These are phyloP conservation scores for Drosophila colorata DNA, from an alignment of 2,888 invertebrate genomes.

Conservation along the genomic window DNA sequence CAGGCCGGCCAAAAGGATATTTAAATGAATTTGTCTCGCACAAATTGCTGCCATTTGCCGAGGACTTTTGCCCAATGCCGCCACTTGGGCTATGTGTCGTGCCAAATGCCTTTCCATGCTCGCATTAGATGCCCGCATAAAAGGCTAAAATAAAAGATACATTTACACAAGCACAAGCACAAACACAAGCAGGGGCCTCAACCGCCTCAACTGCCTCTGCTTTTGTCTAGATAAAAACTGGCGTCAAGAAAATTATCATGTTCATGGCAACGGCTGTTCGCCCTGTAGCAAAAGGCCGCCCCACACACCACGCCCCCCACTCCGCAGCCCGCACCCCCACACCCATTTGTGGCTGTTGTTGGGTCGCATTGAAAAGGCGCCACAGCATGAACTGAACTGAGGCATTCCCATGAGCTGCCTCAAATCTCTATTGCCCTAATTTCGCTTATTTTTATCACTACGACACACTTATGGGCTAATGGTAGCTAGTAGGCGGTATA, in stretches of 20 bases:
- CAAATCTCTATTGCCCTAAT: constrained; percentile 61
- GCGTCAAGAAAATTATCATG: constrained; percentile 81
- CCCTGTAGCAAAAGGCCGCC: constrained; percentile 23
- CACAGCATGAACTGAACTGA: constrained; percentile 50
- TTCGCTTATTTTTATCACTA: constrained; percentile 61
- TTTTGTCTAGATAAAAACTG: constrained; percentile 77
- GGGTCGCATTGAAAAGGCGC: constrained; percentile 67
- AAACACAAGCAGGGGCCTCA: constrained; percentile 11
- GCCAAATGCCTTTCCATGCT: constrained; percentile 74
- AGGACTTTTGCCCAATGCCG: constrained; percentile 70
- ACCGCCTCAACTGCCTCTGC: constrained; percentile 46
- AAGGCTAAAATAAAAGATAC: constrained; percentile 81
- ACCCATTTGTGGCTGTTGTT: constrained; percentile 67
- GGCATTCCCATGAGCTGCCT: constrained; percentile 51
- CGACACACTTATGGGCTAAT: constrained; percentile 45
- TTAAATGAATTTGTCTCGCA: constrained; percentile 82
- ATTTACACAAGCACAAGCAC: constrained; percentile 69
- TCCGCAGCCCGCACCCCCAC: constrained; percentile 3
- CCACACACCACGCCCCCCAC: neutral
- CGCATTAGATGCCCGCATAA: constrained; percentile 75
- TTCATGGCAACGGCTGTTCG: constrained; percentile 67
- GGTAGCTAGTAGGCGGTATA: constrained; percentile 15
- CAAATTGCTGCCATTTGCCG: constrained; percentile 80
- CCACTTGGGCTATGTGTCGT: constrained; percentile 77
- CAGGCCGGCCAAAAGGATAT: constrained; percentile 61